A percentile compares a stretch with the other conserved stretches of the same genome.
Conservation (phyloP, 64 coral and sea anemone species). For the Montipora foliosa region DNA sequence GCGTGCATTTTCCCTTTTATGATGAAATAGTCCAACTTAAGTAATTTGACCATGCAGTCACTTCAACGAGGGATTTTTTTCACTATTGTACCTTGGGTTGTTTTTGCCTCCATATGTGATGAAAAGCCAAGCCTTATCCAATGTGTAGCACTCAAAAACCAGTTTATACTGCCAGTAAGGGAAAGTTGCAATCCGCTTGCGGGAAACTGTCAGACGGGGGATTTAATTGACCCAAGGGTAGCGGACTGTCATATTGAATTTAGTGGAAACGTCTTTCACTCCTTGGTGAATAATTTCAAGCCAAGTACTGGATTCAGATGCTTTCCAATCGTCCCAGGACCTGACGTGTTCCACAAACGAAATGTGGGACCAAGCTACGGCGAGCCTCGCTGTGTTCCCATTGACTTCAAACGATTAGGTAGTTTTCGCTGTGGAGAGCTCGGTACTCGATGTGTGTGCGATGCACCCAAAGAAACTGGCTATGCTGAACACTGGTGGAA, state of each 20-base stretch:
- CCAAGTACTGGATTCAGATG: conserved; percentile 51
- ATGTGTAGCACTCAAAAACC: conserved; percentile 88
- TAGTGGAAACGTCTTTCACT: conserved; percentile 34
- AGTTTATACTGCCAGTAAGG: conserved; percentile 75
- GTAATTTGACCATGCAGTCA: background rate
- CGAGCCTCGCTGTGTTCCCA: conserved; percentile 31
- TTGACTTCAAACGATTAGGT: background rate
- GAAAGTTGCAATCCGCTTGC: conserved; percentile 84
- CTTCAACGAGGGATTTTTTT: background rate
- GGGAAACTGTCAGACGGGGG: conserved; percentile 78
- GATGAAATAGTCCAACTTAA: background rate
- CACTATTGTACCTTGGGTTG: background rate
- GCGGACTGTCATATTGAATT: conserved; percentile 66
- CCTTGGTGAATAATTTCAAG: conserved; percentile 34
- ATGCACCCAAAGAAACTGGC: conserved; percentile 62
- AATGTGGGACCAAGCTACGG: conserved; percentile 65
- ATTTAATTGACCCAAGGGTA: conserved; percentile 76
- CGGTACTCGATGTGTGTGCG: conserved; percentile 94
- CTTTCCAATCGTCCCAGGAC: conserved; percentile 42
- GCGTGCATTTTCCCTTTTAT: conserved; percentile 16
- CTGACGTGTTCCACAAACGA: conserved; percentile 76
- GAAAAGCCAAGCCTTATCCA: conserved; percentile 78
- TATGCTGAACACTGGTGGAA: conserved; percentile 48
- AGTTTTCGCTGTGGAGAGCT: conserved; percentile 84
- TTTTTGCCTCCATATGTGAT: conserved; percentile 65